Conservation (phyloP, 2,113 vertebrate genomes). For the Heptranchias perlo region DNA sequence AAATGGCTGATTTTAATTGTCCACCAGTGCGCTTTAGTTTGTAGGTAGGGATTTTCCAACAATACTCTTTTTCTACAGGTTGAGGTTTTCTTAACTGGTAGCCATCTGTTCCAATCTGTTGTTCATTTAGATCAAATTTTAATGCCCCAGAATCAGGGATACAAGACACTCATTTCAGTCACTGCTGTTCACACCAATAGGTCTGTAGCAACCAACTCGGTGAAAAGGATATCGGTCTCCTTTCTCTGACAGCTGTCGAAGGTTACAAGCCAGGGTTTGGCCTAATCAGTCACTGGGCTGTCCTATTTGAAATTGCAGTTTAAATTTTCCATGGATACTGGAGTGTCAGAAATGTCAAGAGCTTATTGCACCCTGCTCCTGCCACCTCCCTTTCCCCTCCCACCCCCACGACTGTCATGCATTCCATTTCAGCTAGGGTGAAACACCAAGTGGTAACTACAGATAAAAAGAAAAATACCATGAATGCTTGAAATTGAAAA, state of each 20-base stretch:
- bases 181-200: conserved; percentile 2
- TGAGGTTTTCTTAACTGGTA: not conserved
- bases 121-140: not conserved
- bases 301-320: not conserved
- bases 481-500: not conserved
- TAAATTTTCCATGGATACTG: too few relatives aligned
- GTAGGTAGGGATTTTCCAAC: not conserved
- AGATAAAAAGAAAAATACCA: not conserved
- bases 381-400: not conserved
- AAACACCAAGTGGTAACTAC: not conserved
- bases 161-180: not conserved
- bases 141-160: not conserved
- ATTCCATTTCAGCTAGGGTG: not conserved
- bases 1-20: not conserved
- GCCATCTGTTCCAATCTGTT: conserved; percentile 7
- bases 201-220: not conserved
- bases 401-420: not conserved
- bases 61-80: conserved; percentile 1
- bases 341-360: not conserved
- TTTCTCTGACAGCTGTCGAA: not conserved
- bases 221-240: not conserved
- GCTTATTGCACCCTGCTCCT: not conserved
- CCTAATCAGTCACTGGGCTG: not conserved
- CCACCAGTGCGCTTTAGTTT: not conserved
- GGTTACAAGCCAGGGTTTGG: not conserved